Conservation (phyloP, 37 sponge, comb jelly and placozoan genomes). For the Hormiphora californensis region DNA sequence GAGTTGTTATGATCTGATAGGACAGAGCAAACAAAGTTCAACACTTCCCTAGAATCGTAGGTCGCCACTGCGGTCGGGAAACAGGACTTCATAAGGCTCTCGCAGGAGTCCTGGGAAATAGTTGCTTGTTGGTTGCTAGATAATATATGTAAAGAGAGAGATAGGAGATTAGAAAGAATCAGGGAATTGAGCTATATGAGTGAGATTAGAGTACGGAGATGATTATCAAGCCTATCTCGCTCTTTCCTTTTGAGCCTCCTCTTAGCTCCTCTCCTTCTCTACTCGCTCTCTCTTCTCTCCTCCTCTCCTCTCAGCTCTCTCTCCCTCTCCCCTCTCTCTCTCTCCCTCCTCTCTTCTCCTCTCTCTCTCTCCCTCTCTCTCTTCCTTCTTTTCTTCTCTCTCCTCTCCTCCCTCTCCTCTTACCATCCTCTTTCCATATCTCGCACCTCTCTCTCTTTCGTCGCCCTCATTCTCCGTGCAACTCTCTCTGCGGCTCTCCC, state of each 20-base stretch:
- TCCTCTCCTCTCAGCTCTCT: background rate
- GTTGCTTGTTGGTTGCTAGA: too few relatives aligned
- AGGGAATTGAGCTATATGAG: background rate
- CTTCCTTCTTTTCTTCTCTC: background rate
- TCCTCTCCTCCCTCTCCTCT: background rate
- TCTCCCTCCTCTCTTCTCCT: background rate
- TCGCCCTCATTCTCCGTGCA: background rate
- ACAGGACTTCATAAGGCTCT: background rate
- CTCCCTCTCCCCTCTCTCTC: background rate
- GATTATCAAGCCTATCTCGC: background rate
- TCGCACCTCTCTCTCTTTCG: background rate
- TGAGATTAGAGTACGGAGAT: too few relatives aligned
- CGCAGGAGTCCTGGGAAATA: constrained; percentile 4
- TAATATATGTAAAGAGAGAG: too few relatives aligned
- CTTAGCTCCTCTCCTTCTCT: background rate
- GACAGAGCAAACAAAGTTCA: constrained; percentile 3
- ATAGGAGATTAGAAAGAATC: background rate
- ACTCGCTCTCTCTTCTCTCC: background rate
- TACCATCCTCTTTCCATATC: background rate
- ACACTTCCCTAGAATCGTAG: background rate
- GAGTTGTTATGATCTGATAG: background rate
- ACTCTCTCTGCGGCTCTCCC: background rate
- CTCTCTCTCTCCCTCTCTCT: background rate
- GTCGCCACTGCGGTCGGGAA: background rate
- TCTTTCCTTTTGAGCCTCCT: background rate